These are phyloP conservation scores for Tipula confusa DNA, from an alignment of 2,888 invertebrate species.

Conservation along the genomic window DNA sequence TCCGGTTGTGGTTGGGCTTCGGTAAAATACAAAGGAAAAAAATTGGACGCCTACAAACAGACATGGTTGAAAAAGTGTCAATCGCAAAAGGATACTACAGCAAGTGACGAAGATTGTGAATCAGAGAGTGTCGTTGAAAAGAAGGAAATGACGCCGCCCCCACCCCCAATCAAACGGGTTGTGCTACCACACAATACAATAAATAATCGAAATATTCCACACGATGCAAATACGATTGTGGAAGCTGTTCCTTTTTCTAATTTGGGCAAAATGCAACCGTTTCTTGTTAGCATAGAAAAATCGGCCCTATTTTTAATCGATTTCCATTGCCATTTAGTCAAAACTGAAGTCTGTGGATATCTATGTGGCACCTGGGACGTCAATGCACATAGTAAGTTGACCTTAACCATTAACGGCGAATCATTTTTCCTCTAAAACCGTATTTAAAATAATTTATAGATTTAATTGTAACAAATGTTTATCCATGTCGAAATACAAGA, in stretches of 20 bases:
- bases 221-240: constrained; percentile 84
- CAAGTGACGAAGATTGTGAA: constrained; percentile 52
- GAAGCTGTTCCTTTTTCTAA: constrained; percentile 84
- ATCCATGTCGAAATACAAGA: constrained; percentile 80
- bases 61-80: constrained; percentile 73
- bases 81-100: constrained; percentile 53
- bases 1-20: constrained; percentile 94
- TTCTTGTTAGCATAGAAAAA: constrained; percentile 79
- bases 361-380: constrained; percentile 94
- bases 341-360: constrained; percentile 93
- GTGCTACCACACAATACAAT: constrained; percentile 74
- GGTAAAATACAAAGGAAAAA: constrained; percentile 81
- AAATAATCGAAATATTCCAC: constrained; percentile 68
- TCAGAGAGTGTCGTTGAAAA: constrained; percentile 56
- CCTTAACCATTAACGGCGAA: not conserved
- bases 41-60: constrained; percentile 83
- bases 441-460: constrained; percentile 59
- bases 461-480: constrained; percentile 79
- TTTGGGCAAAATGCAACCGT: constrained; percentile 88
- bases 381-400: constrained; percentile 77
- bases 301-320: constrained; percentile 85
- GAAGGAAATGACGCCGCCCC: constrained; percentile 58
- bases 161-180: constrained; percentile 55
- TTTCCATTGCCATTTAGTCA: constrained; percentile 90
- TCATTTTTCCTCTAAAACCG: not conserved